phyloP scores from a whole-genome alignment of 1,140 invertebrate species.

The Drosophila nigrodunni region DNA sequence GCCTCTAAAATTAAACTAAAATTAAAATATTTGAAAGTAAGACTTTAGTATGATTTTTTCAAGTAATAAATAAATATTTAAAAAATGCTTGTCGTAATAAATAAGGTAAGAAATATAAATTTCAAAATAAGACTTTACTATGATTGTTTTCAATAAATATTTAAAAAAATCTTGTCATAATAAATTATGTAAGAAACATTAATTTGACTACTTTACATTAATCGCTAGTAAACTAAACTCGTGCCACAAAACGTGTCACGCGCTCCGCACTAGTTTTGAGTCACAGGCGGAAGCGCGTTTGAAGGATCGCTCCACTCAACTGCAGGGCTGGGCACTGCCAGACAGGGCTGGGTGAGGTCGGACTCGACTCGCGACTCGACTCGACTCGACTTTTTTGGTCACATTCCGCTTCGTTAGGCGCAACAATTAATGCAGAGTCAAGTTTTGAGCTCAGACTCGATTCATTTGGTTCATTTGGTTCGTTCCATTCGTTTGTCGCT shows the following conservation, averaged over 20 bases:
- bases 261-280: slow-evolving; percentile 11
- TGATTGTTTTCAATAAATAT: too few species aligned
- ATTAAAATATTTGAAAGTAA: too few species aligned
- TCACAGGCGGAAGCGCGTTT: slow-evolving; percentile 71
- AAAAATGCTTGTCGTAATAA: too few species aligned
- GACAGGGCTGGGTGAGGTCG: background rate
- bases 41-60: too few species aligned
- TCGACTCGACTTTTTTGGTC: slow-evolving; percentile 40
- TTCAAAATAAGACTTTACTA: too few species aligned
- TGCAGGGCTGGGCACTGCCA: background rate
- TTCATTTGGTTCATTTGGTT: background rate
- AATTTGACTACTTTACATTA: too few species aligned
- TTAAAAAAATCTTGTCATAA: too few species aligned
- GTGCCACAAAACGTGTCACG: slow-evolving; percentile 7
- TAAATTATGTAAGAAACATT: background rate
- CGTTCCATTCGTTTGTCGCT: slow-evolving; percentile 30
- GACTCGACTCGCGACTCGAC: background rate
- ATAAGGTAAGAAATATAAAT: too few species aligned
- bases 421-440: slow-evolving; percentile 67
- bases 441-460: slow-evolving; percentile 9
- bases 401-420: slow-evolving; percentile 74
- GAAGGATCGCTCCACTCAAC: slow-evolving; percentile 56
- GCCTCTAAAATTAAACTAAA: too few species aligned
- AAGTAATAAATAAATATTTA: too few species aligned
- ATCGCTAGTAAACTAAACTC: background rate